phyloP scores from a whole-genome alignment of 2,113 vertebrate species.

The Aptenodytes patagonicus region DNA sequence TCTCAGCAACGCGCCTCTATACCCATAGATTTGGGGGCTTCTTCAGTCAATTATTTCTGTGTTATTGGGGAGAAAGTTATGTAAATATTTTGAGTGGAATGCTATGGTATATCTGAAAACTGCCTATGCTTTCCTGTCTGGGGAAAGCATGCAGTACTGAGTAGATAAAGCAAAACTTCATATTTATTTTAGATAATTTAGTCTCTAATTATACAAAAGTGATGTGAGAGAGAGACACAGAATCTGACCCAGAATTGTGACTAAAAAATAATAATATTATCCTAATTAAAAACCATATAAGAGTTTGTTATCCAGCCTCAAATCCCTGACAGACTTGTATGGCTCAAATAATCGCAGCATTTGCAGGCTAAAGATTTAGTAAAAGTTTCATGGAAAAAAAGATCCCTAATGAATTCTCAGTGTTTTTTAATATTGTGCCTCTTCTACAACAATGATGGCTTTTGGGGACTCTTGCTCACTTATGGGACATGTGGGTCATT shows the following conservation, averaged over 20 bases:
- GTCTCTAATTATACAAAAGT: slow-evolving; percentile 17
- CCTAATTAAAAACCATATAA: slow-evolving; percentile 32
- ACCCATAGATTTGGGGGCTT: not conserved
- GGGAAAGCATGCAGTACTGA: not conserved
- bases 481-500: slow-evolving; percentile 57
- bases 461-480: slow-evolving; percentile 40
- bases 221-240: not conserved
- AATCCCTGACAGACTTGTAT: slow-evolving; percentile 11
- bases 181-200: slow-evolving; percentile 40
- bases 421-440: slow-evolving; percentile 44
- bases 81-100: not conserved
- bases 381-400: slow-evolving; percentile 1
- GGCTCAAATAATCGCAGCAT: not conserved
- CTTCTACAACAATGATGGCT: not conserved
- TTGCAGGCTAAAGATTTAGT: slow-evolving; percentile 24
- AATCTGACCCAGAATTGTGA: slow-evolving; percentile 17
- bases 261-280: slow-evolving; percentile 39
- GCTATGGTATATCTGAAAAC: not conserved
- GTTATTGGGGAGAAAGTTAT: not conserved
- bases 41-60: not conserved
- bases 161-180: slow-evolving; percentile 11
- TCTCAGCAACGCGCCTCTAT: not conserved
- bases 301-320: not conserved
- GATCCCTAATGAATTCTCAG: slow-evolving; percentile 26
- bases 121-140: not conserved